phyloP scores from a whole-genome alignment of 2,888 invertebrate genomes.

The Thera obeliscata region DNA sequence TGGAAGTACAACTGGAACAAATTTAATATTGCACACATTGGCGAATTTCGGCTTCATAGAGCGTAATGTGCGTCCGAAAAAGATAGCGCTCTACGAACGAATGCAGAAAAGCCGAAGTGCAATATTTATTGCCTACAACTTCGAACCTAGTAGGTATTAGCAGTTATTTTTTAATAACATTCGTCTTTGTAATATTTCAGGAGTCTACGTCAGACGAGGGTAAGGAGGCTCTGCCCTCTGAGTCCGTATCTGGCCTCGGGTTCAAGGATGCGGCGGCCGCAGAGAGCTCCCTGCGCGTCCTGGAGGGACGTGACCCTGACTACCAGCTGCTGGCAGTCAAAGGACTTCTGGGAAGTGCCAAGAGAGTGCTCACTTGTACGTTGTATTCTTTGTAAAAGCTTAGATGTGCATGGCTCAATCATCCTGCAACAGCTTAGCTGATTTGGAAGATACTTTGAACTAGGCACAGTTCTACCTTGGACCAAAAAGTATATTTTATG shows the following conservation, averaged over 20 bases:
- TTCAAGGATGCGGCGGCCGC: conserved; percentile 92
- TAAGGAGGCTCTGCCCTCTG: conserved; percentile 70
- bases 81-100: no score
- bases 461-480: no score
- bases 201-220: conserved; percentile 71
- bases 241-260: conserved; percentile 89
- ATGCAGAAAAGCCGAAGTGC: no score
- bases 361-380: conserved; percentile 87
- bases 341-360: conserved; percentile 88
- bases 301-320: conserved; percentile 90
- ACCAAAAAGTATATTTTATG: no score
- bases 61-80: no score
- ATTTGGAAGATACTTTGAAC: no score
- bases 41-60: no score
- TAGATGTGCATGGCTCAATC: not conserved
- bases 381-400: conserved; percentile 24
- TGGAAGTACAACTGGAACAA: not conserved
- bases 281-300: conserved; percentile 84
- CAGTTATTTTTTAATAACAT: not conserved
- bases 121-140: no score
- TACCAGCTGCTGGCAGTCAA: conserved; percentile 90
- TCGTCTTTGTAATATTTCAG: conserved; percentile 49
- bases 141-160: no score
- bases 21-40: no score
- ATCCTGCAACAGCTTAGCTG: no score